phyloP scores from a whole-genome alignment of 2,888 invertebrate species.

The Drosophila algonquin region DNA sequence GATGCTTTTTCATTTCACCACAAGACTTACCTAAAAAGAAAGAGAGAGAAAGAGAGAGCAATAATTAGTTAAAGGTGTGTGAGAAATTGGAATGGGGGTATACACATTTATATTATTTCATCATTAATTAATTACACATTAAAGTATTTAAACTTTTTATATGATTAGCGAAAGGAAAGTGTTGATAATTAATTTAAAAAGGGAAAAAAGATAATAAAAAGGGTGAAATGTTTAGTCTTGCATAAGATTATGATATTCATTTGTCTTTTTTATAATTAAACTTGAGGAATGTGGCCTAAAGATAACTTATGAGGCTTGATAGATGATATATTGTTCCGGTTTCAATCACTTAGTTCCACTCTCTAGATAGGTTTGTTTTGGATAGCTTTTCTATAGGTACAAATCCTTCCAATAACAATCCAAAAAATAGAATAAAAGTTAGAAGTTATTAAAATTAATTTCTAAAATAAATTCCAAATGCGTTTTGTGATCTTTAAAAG shows the following conservation, averaged over 20 bases:
- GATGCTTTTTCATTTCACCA: conserved; percentile 7
- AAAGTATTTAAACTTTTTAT: conserved; percentile 4
- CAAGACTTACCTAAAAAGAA: conserved; percentile 69
- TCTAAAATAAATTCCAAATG: no score
- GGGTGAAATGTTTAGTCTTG: neutral
- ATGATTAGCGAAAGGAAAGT: conserved; percentile 19
- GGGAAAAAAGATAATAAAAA: conserved; percentile 5
- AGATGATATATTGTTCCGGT: no score
- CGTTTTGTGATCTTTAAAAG: no score
- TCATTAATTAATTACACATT: conserved; percentile 11
- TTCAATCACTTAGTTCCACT: no score
- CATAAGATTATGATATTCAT: conserved; percentile 6
- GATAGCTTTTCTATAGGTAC: no score
- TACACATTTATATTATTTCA: conserved; percentile 10
- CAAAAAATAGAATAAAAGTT: no score
- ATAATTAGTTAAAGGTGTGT: conserved; percentile 43
- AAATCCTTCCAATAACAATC: no score
- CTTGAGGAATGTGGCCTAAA: no score
- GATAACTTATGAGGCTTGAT: no score
- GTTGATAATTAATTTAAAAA: neutral
- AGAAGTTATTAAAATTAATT: no score
- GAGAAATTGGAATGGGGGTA: conserved; percentile 26
- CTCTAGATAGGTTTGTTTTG: no score
- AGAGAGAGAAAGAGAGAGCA: conserved; percentile 16
- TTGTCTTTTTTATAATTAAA: neutral